Conservation (phyloP, 2,888 invertebrate species). For the Philhelius pedissequus region DNA sequence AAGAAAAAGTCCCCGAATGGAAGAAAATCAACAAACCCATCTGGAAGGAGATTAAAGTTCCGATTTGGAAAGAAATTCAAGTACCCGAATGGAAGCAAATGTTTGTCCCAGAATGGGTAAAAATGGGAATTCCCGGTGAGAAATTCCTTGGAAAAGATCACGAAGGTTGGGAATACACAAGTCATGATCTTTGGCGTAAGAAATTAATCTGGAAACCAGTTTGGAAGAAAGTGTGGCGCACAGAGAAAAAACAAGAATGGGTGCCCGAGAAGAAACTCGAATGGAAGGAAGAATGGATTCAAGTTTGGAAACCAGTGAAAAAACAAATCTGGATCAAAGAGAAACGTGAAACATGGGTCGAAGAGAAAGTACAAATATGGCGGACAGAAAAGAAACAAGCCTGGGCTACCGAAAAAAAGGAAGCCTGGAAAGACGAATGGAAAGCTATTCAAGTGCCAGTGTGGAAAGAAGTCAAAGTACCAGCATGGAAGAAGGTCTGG, state of each 20-base stretch:
- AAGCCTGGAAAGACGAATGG: conserved; percentile 85
- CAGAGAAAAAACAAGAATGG: conserved; percentile 88
- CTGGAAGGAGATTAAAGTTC: conserved; percentile 87
- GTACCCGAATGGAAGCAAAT: conserved; percentile 80
- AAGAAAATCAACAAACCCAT: conserved; percentile 79
- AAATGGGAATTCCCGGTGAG: conserved; percentile 87
- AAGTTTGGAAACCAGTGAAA: conserved; percentile 88
- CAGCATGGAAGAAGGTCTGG: conserved; percentile 90
- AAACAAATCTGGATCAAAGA: conserved; percentile 90
- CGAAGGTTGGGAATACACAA: conserved; percentile 90
- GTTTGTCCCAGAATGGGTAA: conserved; percentile 83
- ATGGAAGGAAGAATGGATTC: conserved; percentile 82
- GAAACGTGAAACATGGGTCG: conserved; percentile 87
- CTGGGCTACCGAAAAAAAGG: conserved; percentile 84
- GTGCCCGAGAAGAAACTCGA: conserved; percentile 85
- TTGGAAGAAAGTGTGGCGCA: conserved; percentile 89
- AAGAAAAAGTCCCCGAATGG: conserved; percentile 86
- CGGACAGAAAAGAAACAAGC: conserved; percentile 82
- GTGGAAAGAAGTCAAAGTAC: conserved; percentile 84
- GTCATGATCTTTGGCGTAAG: conserved; percentile 92
- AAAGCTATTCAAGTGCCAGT: conserved; percentile 87
- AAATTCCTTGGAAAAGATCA: conserved; percentile 90
- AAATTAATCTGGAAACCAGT: conserved; percentile 84
- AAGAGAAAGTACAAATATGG: conserved; percentile 85
- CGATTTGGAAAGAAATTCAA: conserved; percentile 82